Percentiles rank a stretch among this genome's conserved stretches.
Conservation (phyloP, 2,113 vertebrate species). For the Calidris pygmaea region DNA sequence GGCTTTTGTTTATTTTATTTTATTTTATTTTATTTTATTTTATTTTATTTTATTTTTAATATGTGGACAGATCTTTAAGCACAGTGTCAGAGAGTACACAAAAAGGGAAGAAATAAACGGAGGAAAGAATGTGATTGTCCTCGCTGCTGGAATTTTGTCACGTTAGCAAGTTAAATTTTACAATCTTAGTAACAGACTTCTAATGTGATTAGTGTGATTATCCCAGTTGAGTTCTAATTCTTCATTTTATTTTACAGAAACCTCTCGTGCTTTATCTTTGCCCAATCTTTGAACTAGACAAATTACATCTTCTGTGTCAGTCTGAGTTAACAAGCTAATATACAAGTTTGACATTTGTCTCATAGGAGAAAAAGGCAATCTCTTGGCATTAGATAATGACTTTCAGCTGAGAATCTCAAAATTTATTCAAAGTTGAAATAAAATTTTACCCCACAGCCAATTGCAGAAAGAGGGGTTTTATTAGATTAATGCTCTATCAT, state of each 20-base stretch:
- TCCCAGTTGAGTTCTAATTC: not conserved
- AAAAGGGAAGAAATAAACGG: not conserved
- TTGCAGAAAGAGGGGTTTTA: not conserved
- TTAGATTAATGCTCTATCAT: not conserved
- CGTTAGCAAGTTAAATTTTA: not conserved
- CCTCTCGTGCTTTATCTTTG: not conserved
- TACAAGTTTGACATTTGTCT: not conserved
- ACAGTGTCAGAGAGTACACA: not conserved
- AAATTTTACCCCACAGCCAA: not conserved
- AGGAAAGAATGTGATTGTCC: not conserved
- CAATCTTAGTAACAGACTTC: not conserved
- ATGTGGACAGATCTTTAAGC: not conserved
- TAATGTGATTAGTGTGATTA: not conserved
- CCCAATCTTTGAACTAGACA: not conserved
- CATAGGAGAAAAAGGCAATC: not conserved
- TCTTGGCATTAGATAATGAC: not conserved
- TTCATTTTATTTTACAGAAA: not conserved
- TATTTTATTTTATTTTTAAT: not conserved
- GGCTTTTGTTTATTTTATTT: not conserved
- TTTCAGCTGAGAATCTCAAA: not conserved
- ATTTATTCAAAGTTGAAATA: not conserved
- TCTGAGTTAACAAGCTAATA: not conserved
- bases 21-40: not conserved
- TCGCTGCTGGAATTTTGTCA: not conserved
- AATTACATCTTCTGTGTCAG: rapidly evolving